Percentiles rank a stretch among this genome's conserved stretches.
phyloP scores from a whole-genome alignment of 2,888 invertebrate species.

The Dendrolimus houi region DNA sequence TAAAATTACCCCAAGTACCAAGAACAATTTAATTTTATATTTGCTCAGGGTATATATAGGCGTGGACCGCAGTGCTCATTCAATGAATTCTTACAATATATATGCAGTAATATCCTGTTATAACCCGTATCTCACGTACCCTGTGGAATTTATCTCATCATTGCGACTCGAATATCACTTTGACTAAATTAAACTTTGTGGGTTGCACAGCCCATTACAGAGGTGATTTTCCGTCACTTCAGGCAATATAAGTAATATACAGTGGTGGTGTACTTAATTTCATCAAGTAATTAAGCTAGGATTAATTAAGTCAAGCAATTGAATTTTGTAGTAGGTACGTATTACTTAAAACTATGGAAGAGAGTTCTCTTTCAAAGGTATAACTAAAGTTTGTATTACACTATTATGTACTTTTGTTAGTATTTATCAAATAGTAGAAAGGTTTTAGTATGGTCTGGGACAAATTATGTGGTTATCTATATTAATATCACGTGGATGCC shows the following conservation, averaged over 20 bases:
- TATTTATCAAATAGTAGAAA: too few species aligned
- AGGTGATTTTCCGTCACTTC: conserved; percentile 4
- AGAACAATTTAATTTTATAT: too few species aligned
- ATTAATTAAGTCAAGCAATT: neutral
- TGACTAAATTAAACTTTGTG: conserved; percentile 39
- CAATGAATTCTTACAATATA: conserved; percentile 10
- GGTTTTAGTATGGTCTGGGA: too few species aligned
- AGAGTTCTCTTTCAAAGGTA: too few species aligned
- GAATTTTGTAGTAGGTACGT: too few species aligned
- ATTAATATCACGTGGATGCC: too few species aligned
- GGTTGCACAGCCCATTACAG: conserved; percentile 20
- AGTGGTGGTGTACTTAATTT: conserved; percentile 1
- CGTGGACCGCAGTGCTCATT: neutral
- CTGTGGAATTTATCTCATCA: conserved; percentile 36
- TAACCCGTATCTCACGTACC: conserved; percentile 25
- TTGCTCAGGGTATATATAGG: too few species aligned
- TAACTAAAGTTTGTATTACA: too few species aligned
- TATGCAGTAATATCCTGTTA: conserved; percentile 31
- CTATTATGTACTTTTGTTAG: too few species aligned
- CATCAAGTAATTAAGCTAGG: neutral
- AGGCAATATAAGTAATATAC: conserved; percentile 6
- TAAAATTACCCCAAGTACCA: too few species aligned
- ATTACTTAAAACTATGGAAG: too few species aligned
- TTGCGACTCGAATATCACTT: conserved; percentile 27
- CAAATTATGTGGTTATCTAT: too few species aligned